A percentile compares a stretch with the other conserved stretches of the same genome.
phyloP scores from a whole-genome alignment of 2,113 vertebrate species.

The Lepus europaeus region DNA sequence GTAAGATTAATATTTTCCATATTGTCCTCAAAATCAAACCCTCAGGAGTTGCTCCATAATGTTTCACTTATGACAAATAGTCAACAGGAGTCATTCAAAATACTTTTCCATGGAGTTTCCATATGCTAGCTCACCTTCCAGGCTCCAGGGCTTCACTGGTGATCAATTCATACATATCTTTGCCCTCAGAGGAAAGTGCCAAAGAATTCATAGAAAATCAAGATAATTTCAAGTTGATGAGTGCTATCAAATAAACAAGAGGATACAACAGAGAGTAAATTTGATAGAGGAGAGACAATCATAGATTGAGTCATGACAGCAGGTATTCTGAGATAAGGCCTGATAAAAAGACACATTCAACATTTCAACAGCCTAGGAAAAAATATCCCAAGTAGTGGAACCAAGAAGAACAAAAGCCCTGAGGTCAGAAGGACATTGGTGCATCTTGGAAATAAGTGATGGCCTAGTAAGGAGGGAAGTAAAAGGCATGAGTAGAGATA shows the following conservation, averaged over 20 bases:
- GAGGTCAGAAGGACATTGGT: not conserved
- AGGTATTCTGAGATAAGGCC: not conserved
- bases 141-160: not conserved
- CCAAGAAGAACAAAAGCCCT: not conserved
- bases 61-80: not conserved
- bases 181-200: not conserved
- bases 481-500: not conserved
- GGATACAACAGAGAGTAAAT: not conserved
- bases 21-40: not conserved
- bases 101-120: not conserved
- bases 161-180: not conserved
- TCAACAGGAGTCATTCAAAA: not conserved
- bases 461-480: not conserved
- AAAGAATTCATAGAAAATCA: not conserved
- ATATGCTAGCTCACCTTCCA: not conserved
- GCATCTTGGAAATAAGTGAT: too few species aligned
- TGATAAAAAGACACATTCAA: not conserved
- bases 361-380: not conserved
- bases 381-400: not conserved
- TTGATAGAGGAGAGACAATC: not conserved
- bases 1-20: not conserved
- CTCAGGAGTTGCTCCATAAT: not conserved
- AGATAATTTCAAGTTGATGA: not conserved
- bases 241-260: not conserved
- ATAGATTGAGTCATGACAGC: not conserved